Percentiles rank a stretch among this genome's conserved stretches.
These are phyloP conservation scores for Thymelicus acteon DNA, from an alignment of 2,888 invertebrate genomes.

Conservation along the genomic window DNA sequence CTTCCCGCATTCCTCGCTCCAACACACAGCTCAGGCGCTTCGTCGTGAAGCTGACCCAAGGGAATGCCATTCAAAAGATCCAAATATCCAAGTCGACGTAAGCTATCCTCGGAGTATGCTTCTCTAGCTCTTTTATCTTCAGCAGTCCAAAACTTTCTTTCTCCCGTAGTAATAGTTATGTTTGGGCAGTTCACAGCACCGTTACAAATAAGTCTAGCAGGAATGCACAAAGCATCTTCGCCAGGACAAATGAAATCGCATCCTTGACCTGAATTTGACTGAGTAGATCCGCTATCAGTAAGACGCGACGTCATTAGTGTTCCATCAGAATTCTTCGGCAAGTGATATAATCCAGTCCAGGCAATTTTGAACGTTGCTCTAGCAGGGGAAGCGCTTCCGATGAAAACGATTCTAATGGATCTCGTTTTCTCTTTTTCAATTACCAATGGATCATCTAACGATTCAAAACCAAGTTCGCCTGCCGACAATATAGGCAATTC, in stretches of 20 bases:
- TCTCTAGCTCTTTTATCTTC: slow-evolving; percentile 82
- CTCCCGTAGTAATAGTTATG: slow-evolving; percentile 76
- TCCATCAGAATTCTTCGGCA: slow-evolving; percentile 93
- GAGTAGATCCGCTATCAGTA: slow-evolving; percentile 83
- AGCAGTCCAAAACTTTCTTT: slow-evolving; percentile 77
- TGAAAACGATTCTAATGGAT: slow-evolving; percentile 89
- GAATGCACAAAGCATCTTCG: slow-evolving; percentile 92
- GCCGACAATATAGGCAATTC: slow-evolving; percentile 92
- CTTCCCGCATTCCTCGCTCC: slow-evolving; percentile 75
- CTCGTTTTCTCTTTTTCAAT: slow-evolving; percentile 86
- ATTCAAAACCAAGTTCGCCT: slow-evolving; percentile 89
- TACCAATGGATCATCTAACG: slow-evolving; percentile 81
- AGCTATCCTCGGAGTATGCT: slow-evolving; percentile 85
- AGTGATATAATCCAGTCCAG: slow-evolving; percentile 95
- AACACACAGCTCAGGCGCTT: slow-evolving; percentile 90
- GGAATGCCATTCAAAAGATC: slow-evolving; percentile 73
- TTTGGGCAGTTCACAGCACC: slow-evolving; percentile 95
- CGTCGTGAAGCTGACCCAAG: slow-evolving; percentile 87
- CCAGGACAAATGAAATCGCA: slow-evolving; percentile 96
- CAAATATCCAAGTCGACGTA: slow-evolving; percentile 84
- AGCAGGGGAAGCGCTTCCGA: slow-evolving; percentile 91
- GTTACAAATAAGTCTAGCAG: slow-evolving; percentile 93
- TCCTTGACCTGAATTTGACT: slow-evolving; percentile 74
- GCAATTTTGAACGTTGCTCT: slow-evolving; percentile 94
- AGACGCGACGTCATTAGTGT: slow-evolving; percentile 91